phyloP scores from a whole-genome alignment of 1,140 invertebrate genomes.

The Drosophila tropicalis region DNA sequence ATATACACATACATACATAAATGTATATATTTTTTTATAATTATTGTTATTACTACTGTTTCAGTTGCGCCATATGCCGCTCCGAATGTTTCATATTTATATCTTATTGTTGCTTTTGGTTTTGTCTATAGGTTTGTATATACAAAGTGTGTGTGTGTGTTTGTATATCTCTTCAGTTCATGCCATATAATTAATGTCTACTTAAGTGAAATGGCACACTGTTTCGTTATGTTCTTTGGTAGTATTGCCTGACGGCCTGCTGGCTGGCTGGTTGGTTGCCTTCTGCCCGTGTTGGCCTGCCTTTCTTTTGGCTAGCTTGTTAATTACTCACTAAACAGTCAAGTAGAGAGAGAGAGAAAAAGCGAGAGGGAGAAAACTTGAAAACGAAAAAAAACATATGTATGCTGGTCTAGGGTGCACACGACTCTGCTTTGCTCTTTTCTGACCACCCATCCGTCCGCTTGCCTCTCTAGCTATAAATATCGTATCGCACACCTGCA shows the following conservation, averaged over 20 bases:
- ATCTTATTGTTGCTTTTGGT: conserved; percentile 27
- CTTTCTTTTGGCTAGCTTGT: conserved; percentile 44
- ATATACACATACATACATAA: conserved; percentile 26
- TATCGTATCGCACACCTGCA: conserved; percentile 75
- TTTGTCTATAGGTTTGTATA: conserved; percentile 7
- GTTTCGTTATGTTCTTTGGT: conserved; percentile 40
- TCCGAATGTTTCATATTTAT: conserved; percentile 9
- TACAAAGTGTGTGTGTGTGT: neutral
- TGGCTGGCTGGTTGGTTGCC: neutral
- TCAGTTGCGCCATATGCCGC: conserved; percentile 17
- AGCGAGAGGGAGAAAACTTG: conserved; percentile 16
- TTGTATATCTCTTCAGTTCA: conserved; percentile 30
- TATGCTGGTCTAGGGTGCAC: conserved; percentile 58
- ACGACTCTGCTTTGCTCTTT: conserved; percentile 24
- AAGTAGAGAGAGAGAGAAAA: conserved; percentile 12
- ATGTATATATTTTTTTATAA: conserved; percentile 52
- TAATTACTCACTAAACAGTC: conserved; percentile 79
- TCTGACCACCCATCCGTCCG: conserved; percentile 2
- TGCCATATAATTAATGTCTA: conserved; percentile 76
- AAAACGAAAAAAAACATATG: conserved; percentile 46
- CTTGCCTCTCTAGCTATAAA: conserved; percentile 54
- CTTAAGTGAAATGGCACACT: conserved; percentile 73
- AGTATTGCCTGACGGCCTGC: conserved; percentile 14
- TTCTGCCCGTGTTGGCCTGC: conserved; percentile 11
- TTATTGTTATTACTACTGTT: conserved; percentile 61